Evolutionary conservation across 2,888 invertebrate species (phyloP), one percentile per base, ranked within the genome.

Genomic region (Omphaloscelis lunosa): DNA sequence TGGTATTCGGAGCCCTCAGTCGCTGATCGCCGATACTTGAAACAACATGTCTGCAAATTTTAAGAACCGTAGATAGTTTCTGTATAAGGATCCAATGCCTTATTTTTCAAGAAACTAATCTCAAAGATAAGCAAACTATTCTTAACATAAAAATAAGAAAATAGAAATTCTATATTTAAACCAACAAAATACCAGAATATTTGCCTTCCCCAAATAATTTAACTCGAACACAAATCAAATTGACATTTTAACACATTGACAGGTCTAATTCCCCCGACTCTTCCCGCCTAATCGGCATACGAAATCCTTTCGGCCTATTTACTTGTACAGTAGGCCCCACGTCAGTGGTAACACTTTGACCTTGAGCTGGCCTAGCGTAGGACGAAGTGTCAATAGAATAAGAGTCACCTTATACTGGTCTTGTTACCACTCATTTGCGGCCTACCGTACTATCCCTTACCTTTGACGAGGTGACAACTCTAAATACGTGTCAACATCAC

Each of bases 401-500:
- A n/a, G 53, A 20, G 20, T 20, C 20, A 53, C 39, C 2, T 56
- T 56, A 39, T n/a, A 12, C n/a, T 53, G 53, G n/a, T 53, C 56
- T 53, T 39, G 39, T 27, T 20, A 20, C 34, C 34, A n/a, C 4
- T n/a, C 7, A 34, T 68, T n/a, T 68, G 53, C 34, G 4, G 17
- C 53, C 34, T 51, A 34, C n/a, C 20, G 34, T 68, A 75, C 81
- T 82, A 82, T 85, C 83, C 83, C 76, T 75, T 87, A 86, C 87
- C 85, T 88, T 86, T 88, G 86, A 87, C 82, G 82, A 84, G 87
- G 88, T 86, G 88, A 82, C 88, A 85, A 82, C 65, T 84, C 80
- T 68, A 74, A 87, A 88, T 84, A 86, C 86, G 87, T 87, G 86
- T 83, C 84, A 86, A 88, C 86, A 86, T 82, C 88, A 86, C 87